These are phyloP conservation scores for Oreohelix idahoensis DNA, from an alignment of 1,140 invertebrate species.

Conservation along the genomic window DNA sequence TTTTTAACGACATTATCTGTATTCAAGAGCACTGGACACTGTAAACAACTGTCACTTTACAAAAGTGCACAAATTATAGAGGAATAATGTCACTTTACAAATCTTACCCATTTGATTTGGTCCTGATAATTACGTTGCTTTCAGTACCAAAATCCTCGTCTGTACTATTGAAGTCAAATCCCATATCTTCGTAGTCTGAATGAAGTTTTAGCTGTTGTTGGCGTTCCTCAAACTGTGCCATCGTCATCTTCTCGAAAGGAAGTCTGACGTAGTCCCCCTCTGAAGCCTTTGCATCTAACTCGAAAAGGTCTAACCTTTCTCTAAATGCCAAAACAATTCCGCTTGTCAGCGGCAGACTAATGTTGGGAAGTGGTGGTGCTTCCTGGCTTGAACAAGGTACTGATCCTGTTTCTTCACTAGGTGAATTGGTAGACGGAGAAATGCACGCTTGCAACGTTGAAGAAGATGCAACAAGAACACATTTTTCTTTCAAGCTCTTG, in stretches of 20 bases:
- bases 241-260: constrained; percentile 38
- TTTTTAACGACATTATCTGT: no score
- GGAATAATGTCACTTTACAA: no score
- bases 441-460: not conserved
- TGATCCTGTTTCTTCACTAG: not conserved
- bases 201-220: constrained; percentile 26
- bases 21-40: no score
- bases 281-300: not conserved
- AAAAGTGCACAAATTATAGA: no score
- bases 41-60: no score
- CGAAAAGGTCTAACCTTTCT: not conserved
- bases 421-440: not conserved
- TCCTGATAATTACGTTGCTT: not conserved
- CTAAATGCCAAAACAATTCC: not conserved
- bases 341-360: constrained; percentile 15
- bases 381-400: not conserved
- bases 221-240: constrained; percentile 35
- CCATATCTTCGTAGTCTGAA: constrained; percentile 43
- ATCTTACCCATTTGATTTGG: constrained; percentile 18
- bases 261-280: not conserved
- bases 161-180: constrained; percentile 4
- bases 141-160: not conserved
- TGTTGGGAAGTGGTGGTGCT: not conserved
- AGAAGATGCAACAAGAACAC: not conserved
- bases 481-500: constrained; percentile 2